Evolutionary conservation across 2,888 invertebrate species (phyloP), one percentile per base, ranked within the genome.

Genomic region (Harpalus rufipes): DNA sequence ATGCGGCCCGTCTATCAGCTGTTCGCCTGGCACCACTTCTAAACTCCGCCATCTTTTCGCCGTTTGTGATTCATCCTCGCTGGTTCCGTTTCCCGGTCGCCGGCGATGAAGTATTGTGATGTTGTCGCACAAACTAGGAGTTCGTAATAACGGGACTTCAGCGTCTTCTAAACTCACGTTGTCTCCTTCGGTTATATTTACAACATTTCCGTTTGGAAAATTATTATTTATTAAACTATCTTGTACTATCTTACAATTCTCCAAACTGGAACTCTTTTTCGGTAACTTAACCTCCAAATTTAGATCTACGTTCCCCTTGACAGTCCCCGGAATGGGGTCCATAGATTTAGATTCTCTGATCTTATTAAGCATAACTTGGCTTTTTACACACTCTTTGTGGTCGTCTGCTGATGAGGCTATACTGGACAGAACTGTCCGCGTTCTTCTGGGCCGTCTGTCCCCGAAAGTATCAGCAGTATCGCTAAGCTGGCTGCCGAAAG

Each of bases 11-110:
- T 89, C 86, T 14, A 88, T 89, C 44, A 89, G 87, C 85, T 89
- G 89, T 81, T 89, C 89, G 87, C 88, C 90, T 41, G 92, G 91
- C 72, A 96, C 93, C 87, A 94, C 94, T 91, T 97, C 96, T 80
- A 96, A 92, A 72, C 96, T 96, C 88, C 94, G 94, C 95, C 96
- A 97, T 89, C 95, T 93, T 91, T 96, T 96, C 87, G 93, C 89
- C 81, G 90, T 89, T 83, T 90, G 90, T 59, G 90, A 89, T 58
- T 90, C 90, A 44, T 91, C 88, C 51, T 91, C 91, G 44, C 89
- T 89, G 7, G 89, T 87, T 8, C 88, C 89, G 84, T 90, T 90
- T 1, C 89, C 90, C 0, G 89, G 89, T 81, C 90, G 88, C 65
- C 89, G 88, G 61, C 88, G 85, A 72, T 90, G 88, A 16, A 90